Evolutionary conservation across 2,797 vertebrate genomes (phyloP).

Genomic region (Tarsius wallacei): DNA sequence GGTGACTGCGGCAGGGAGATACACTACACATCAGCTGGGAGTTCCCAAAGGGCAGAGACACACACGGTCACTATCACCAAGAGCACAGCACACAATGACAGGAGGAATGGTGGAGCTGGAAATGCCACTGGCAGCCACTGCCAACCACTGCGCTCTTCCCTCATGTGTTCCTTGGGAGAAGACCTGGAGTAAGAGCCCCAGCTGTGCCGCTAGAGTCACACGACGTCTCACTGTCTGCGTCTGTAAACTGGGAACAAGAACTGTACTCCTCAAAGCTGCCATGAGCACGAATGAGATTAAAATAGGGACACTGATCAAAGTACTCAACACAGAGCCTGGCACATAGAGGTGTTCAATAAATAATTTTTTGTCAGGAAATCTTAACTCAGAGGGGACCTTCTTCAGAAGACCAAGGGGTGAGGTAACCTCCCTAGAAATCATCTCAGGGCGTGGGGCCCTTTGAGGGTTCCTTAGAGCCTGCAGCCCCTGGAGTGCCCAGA

Average conservation of each 20-base stretch:
- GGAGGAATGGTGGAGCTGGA: not conserved
- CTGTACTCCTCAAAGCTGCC: constrained; percentile 28
- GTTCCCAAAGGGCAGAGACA: not conserved
- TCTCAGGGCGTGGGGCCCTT: constrained; percentile 69
- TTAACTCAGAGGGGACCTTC: not conserved
- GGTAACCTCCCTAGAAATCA: not conserved
- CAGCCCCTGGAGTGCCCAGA: not conserved
- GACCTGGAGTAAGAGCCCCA: not conserved
- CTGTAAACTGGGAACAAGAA: constrained; percentile 30
- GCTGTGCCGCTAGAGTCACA: not conserved
- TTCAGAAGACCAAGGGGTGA: not conserved
- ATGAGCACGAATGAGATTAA: not conserved
- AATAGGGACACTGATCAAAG: not conserved
- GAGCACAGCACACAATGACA: not conserved
- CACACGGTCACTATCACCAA: not conserved
- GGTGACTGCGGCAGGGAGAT: not conserved
- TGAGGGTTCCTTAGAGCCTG: constrained; percentile 66
- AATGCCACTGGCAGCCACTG: not conserved
- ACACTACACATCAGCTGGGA: not conserved
- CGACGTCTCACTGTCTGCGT: not conserved
- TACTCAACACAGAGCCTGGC: constrained; percentile 58
- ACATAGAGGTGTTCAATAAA: constrained; percentile 62
- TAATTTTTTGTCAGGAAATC: constrained; percentile 53
- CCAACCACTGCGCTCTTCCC: not conserved
- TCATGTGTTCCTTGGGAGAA: not conserved